A percentile compares a stretch with the other conserved stretches of the same genome.
These are phyloP conservation scores for Percopsis omiscomaycus DNA, from an alignment of 2,797 vertebrate genomes.

Conservation along the genomic window DNA sequence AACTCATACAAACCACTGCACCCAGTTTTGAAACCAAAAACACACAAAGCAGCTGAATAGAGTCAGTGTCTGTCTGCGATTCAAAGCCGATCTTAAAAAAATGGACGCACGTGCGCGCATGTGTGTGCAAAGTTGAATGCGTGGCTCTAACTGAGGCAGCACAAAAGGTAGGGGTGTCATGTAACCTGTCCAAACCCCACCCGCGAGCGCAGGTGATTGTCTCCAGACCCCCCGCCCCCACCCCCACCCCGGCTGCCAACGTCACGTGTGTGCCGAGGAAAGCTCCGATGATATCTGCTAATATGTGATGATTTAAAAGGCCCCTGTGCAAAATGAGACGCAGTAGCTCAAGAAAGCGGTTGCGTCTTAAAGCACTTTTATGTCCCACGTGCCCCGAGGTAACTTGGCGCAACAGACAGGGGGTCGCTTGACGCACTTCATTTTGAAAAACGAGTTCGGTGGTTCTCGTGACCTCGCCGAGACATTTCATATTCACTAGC, in stretches of 20 bases:
- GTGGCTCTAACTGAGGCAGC: conserved; percentile 23
- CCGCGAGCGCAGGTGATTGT: conserved; percentile 63
- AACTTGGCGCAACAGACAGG: background rate
- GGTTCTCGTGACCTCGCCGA: background rate
- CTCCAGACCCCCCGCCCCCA: conserved; percentile 21
- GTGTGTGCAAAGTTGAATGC: conserved; percentile 8
- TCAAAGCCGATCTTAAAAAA: conserved; percentile 56
- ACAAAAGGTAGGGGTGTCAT: conserved; percentile 59
- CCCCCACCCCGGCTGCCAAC: conserved; percentile 30
- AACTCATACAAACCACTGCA: conserved; percentile 54
- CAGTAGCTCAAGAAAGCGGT: conserved; percentile 22
- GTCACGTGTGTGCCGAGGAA: conserved; percentile 39
- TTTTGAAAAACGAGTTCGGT: conserved; percentile 1
- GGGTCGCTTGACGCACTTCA: background rate
- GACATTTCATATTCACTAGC: background rate
- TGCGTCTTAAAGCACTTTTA: conserved; percentile 21
- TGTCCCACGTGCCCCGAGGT: conserved; percentile 14
- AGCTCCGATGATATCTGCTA: conserved; percentile 34
- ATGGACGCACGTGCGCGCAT: conserved; percentile 34
- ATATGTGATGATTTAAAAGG: conserved; percentile 42
- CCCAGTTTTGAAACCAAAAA: conserved; percentile 41
- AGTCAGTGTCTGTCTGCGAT: conserved; percentile 49
- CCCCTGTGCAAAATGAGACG: background rate
- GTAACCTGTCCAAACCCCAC: conserved; percentile 54
- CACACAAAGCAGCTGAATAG: conserved; percentile 39